A percentile compares a stretch with the other conserved stretches of the same genome.
These are phyloP conservation scores for Bufotes viridis DNA, from an alignment of 2,797 vertebrate genomes.

Conservation along the genomic window DNA sequence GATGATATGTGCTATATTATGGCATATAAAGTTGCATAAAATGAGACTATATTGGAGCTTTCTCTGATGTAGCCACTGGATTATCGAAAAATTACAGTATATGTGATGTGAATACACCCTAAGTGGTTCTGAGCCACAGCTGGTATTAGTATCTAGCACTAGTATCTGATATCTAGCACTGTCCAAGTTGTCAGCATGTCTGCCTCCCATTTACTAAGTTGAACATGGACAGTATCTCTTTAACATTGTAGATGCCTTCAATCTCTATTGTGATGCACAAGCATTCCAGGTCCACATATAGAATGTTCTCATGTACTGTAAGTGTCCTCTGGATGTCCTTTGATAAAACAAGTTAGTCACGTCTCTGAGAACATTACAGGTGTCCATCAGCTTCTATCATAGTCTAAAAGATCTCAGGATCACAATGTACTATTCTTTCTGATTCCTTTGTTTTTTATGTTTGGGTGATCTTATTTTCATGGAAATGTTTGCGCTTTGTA, in stretches of 20 bases:
- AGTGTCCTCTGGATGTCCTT: constrained; percentile 18
- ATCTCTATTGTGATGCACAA: not conserved
- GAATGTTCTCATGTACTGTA: not conserved
- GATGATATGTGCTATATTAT: no score
- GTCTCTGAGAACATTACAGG: not conserved
- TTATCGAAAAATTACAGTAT: no score
- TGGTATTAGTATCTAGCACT: no score
- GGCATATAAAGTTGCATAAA: no score
- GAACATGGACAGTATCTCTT: not conserved
- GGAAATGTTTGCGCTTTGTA: constrained; percentile 19
- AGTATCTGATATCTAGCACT: no score
- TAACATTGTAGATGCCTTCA: not conserved
- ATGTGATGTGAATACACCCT: no score
- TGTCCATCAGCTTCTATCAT: not conserved
- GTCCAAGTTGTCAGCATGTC: no score
- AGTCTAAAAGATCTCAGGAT: constrained; percentile 12
- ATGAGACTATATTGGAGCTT: no score
- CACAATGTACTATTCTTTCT: not conserved
- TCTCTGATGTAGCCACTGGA: no score
- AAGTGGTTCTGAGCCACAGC: no score
- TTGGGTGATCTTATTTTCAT: constrained; percentile 23
- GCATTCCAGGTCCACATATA: not conserved
- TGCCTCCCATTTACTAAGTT: not conserved
- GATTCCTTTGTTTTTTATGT: not conserved
- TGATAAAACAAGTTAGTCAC: constrained; percentile 22